Base-by-base conservation (phyloP, 2,888 invertebrate species). In the Epirrhoe tristata region DNA sequence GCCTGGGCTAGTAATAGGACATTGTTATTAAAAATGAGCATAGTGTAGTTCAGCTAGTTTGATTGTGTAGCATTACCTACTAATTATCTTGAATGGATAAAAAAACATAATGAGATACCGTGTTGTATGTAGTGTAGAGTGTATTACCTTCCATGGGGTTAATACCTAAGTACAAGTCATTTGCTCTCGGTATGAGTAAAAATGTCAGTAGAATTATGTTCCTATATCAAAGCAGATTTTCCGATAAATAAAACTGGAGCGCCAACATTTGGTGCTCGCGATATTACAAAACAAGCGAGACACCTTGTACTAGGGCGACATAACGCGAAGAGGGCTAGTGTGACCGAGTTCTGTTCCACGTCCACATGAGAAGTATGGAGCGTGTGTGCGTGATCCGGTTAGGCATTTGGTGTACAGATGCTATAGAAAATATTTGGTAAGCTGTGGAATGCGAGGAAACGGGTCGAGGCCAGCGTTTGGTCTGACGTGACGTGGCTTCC, bases 371-470 rank as follows among this genome's bases (percentile, higher is more conserved):
- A 31, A 69, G 69, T 60, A 62, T 36, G 61, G 58, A 56, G 67
- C 67, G 60, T 72, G 71, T 74, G 74, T 78, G 75, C 62, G 79
- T 81, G 81, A 82, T 81, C 85, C 83, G 85, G 86, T 86, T 85
- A 79, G 77, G 64, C 73, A 72, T 70, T 70, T 69, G 65, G 72
- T 63, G 56, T 67, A 58, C 51, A 53, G 48, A 64, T 16, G 58
- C 46, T 62, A 43, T 62, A 66, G 43, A 46, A 51, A 59, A 54
- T 67, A 58, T 39, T 50, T 7, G n/a, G 0, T 58, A 36, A 58
- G 69, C 67, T 67, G 70, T 57, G 58, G 61, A 17, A 51, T 32
- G 50, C 55, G 63, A 66, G 71, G 74, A 82, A 82, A 80, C 80
- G 69, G 83, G 84, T 83, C 84, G 84, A 84, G 84, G 82, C 70